Base-by-base conservation (phyloP, 2,797 vertebrate genomes). In the Jordanella pulchra region DNA sequence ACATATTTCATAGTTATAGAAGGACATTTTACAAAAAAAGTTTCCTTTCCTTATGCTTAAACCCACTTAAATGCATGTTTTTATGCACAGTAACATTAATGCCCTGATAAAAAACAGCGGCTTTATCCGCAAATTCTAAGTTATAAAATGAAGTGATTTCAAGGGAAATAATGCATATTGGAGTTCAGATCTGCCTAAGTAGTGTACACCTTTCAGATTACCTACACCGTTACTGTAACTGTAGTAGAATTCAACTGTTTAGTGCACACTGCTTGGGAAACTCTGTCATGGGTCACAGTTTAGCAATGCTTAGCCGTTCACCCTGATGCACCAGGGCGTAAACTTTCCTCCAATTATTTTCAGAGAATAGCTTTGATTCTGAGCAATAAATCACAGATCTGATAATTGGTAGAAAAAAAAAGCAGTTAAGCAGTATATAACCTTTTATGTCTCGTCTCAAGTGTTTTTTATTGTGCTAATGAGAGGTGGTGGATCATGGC, bases 331-430 rank as follows among this genome's bases (percentile, higher is more conserved):
- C 70, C 82, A 73, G 83, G 89, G 90, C 84, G 84, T 91, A 85
- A 91, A 93, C 85, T 87, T 84, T 79, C 90, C 84, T 85, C 82
- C 85, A 60, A 58, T 88, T 87, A 87, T 89, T 96, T 94, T 89
- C 92, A 89, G 96, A 96, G 96, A 97, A 96, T 96, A 95, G 94
- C 95, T 93, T 93, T 91, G 94, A 94, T 95, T 95, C 94, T 88
- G 74, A 92, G 95, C 95, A 95, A 96, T 99, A 99, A 99, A 99
- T 99, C 97, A 96, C 93, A 91, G 92, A 91, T 92, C 95, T 96
- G 95, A 96, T 99, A 99, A 99, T 99, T 98, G 98, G 97, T 97
- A 96, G 96, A 95, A 98, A 97, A 39, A n/a, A 99, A 97, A 97
- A 97, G 97, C 95, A 94, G 96, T 97, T 95, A 94, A 94, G 96